A percentile compares a stretch with the other conserved stretches of the same genome.
Evolutionary conservation across 2,797 vertebrate genomes (phyloP).

Genomic region (Jordanella pulchra): DNA sequence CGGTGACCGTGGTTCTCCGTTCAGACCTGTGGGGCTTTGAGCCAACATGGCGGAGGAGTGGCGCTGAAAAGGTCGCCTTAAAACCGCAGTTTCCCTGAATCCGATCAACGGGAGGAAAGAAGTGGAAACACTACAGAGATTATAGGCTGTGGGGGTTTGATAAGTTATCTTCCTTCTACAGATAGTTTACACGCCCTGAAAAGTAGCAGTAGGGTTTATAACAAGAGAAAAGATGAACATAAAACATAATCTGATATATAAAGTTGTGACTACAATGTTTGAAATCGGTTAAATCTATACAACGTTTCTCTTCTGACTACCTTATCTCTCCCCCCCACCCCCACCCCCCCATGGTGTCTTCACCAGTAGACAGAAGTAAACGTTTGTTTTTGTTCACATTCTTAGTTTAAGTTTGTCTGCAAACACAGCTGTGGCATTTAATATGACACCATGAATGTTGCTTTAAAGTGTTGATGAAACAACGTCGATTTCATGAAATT

Average conservation of each 20-base stretch:
- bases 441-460: too few relatives aligned
- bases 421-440: too few relatives aligned
- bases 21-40: constrained; percentile 47
- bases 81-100: constrained; percentile 60
- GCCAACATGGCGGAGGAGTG: constrained; percentile 74
- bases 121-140: constrained; percentile 8
- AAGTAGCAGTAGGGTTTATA: not conserved
- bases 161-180: not conserved
- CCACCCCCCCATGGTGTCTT: too few relatives aligned
- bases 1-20: constrained; percentile 27
- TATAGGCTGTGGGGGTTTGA: not conserved
- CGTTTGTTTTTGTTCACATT: too few relatives aligned
- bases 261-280: not conserved
- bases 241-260: not conserved
- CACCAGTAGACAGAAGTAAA: too few relatives aligned
- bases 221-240: too few relatives aligned
- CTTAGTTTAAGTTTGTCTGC: too few relatives aligned
- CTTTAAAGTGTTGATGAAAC: too few relatives aligned
- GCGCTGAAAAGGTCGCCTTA: constrained; percentile 27
- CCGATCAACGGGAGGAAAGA: constrained; percentile 25
- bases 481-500: too few relatives aligned
- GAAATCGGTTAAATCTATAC: not conserved
- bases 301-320: not conserved
- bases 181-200: not conserved
- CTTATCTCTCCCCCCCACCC: not conserved